A percentile compares a stretch with the other conserved stretches of the same genome.
Evolutionary conservation across 2,113 vertebrate genomes (phyloP).

Genomic region (Perca fluviatilis): DNA sequence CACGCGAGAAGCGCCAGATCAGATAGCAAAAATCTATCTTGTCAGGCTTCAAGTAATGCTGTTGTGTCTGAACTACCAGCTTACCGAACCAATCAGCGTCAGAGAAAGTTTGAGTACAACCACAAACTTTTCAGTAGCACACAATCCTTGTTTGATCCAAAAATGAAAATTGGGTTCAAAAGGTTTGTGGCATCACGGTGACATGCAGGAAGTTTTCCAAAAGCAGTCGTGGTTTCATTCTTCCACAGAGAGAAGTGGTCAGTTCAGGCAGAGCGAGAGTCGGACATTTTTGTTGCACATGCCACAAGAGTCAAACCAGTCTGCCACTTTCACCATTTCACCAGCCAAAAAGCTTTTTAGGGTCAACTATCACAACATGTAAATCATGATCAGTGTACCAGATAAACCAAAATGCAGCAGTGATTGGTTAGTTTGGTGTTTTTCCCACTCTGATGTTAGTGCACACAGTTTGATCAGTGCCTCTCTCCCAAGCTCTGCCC

Average conservation of each 20-base stretch:
- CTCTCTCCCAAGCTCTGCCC: slow-evolving; percentile 35
- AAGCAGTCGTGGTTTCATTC: slow-evolving; percentile 38
- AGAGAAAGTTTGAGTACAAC: slow-evolving; percentile 23
- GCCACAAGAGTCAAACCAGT: slow-evolving; percentile 8
- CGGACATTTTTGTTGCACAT: background rate
- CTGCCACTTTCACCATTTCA: background rate
- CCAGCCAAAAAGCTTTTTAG: slow-evolving; percentile 9
- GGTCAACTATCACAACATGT: background rate
- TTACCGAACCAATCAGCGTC: background rate
- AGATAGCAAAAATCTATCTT: too few relatives aligned
- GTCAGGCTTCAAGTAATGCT: too few relatives aligned
- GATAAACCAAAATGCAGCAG: slow-evolving; percentile 1
- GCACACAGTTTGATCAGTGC: slow-evolving; percentile 33
- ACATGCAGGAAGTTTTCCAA: slow-evolving; percentile 45
- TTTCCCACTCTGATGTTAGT: slow-evolving; percentile 47
- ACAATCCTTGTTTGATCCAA: slow-evolving; percentile 44
- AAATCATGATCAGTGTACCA: background rate
- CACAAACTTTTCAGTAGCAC: background rate
- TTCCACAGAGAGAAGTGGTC: slow-evolving; percentile 35
- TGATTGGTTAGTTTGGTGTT: slow-evolving; percentile 24
- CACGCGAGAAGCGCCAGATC: too few relatives aligned
- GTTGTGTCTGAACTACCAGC: too few relatives aligned
- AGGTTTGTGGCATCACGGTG: slow-evolving; percentile 4
- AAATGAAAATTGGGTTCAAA: slow-evolving; percentile 23
- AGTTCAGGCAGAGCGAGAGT: slow-evolving; percentile 16